Evolutionary conservation across 1,140 invertebrate species (phyloP), one percentile per base, ranked within the genome.

Genomic region (Argopecten irradians): DNA sequence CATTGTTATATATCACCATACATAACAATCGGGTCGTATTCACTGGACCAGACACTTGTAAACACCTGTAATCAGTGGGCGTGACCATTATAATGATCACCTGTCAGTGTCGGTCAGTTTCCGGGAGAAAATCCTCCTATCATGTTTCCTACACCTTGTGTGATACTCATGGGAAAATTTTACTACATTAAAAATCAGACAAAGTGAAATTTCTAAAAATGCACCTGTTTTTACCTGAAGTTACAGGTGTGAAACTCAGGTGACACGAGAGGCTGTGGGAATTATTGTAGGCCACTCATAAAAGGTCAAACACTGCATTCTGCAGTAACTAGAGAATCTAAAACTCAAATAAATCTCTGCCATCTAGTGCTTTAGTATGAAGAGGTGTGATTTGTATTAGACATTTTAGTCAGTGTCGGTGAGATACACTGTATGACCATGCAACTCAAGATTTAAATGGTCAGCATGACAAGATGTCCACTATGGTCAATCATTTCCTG

Each of bases 131-230:
- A 22, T 28, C 5, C 22, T 28, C 5, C 22, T 71, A 71, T 71
- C 55, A 22, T 71, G 55, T 71, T 71, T 71, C 55, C n/a, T 71
- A 3, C 22, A n/a, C 22, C 55, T 71, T 28, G 22, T 28, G 5
- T 71, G 55, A 71, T 1, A 71, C 55, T 71, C 55, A n/a, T 71
- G 55, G 55, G 55, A 71, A 71, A 71, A 71, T 71, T 71, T 71
- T 71, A 71, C 1, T 5, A 28, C 55, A 71, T 71, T 19, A 46
- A 46, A 46, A 19, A 46, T 46, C 43, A 19, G 43, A 46, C 43
- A 71, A 71, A n/a, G 55, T 28, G 16, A 71, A 28, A 28, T 8
- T n/a, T 28, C 7, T 71, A 28, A 71, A 71, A 71, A 16, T 71
- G 55, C 55, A 71, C 22, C 22, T 71, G 55, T 71, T 71, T 71